These are phyloP conservation scores for Epinephelus coioides DNA, from an alignment of 2,797 vertebrate genomes.

Conservation along the genomic window DNA sequence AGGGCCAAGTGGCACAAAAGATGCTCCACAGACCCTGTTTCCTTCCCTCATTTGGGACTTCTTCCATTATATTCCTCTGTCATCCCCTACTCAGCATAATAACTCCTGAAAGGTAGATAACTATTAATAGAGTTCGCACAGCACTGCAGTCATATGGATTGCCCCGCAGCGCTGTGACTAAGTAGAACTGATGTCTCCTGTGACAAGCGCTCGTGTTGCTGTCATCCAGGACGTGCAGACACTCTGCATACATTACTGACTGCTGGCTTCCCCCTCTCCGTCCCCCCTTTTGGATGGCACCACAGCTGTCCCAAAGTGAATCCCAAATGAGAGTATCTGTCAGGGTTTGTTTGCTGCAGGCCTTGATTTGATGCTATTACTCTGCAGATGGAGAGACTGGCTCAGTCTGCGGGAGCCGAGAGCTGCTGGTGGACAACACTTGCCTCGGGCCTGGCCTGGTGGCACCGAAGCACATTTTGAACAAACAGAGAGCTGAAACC, in stretches of 20 bases:
- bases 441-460: conserved; percentile 73
- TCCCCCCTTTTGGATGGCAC: conserved; percentile 75
- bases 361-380: conserved; percentile 82
- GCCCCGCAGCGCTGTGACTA: conserved; percentile 84
- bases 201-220: conserved; percentile 84
- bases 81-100: conserved; percentile 83
- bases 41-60: conserved; percentile 73
- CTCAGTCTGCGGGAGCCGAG: conserved; percentile 61
- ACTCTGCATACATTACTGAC: conserved; percentile 84
- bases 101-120: conserved; percentile 87
- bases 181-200: conserved; percentile 86
- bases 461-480: conserved; percentile 64
- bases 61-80: conserved; percentile 78
- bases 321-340: conserved; percentile 84
- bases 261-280: conserved; percentile 69
- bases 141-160: conserved; percentile 84
- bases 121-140: conserved; percentile 87
- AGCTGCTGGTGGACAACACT: conserved; percentile 74
- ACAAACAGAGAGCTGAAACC: conserved; percentile 69
- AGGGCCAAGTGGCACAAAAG: conserved; percentile 62
- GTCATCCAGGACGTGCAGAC: conserved; percentile 83
- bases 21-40: conserved; percentile 65
- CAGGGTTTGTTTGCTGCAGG: conserved; percentile 82
- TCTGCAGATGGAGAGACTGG: conserved; percentile 74
- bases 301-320: conserved; percentile 85